Evolutionary conservation across 2,113 vertebrate genomes (phyloP).

Genomic region (Trichomycterus rosablanca): DNA sequence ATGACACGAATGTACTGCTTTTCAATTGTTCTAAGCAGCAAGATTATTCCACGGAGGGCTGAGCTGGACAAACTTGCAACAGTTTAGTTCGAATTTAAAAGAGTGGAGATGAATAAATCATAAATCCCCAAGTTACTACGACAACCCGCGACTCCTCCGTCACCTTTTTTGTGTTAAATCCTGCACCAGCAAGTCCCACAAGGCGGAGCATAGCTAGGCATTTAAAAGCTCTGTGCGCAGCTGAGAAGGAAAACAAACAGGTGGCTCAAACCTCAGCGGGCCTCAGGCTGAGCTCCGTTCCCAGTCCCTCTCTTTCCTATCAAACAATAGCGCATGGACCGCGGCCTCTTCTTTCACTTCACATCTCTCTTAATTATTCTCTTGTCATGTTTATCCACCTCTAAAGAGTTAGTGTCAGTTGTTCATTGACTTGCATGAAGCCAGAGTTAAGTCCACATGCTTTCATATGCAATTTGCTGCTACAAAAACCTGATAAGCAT

Average conservation of each 20-base stretch:
- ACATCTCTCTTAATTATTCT: constrained; percentile 33
- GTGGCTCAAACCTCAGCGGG: constrained; percentile 67
- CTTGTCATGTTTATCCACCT: constrained; percentile 60
- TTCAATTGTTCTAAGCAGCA: constrained; percentile 64
- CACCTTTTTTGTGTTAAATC: constrained; percentile 76
- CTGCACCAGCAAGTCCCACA: constrained; percentile 57
- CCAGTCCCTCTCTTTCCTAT: constrained; percentile 56
- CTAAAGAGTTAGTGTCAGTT: constrained; percentile 68
- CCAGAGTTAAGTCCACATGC: constrained; percentile 64
- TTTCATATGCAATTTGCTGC: constrained; percentile 23
- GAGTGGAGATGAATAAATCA: constrained; percentile 82
- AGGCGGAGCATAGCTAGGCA: constrained; percentile 53
- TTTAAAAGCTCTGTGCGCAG: constrained; percentile 57
- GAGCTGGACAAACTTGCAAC: constrained; percentile 51
- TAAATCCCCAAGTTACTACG: constrained; percentile 69
- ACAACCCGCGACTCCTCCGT: constrained; percentile 70
- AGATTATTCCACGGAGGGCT: constrained; percentile 64
- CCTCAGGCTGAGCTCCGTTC: constrained; percentile 42
- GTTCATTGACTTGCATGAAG: constrained; percentile 75
- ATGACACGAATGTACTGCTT: constrained; percentile 55
- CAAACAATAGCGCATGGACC: constrained; percentile 56
- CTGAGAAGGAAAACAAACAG: constrained; percentile 68
- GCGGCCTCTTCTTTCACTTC: constrained; percentile 53
- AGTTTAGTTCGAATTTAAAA: constrained; percentile 61
- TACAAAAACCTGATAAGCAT: too few relatives aligned